Conservation (phyloP, 2,888 invertebrate genomes). For the Drosophila bunnanda region DNA sequence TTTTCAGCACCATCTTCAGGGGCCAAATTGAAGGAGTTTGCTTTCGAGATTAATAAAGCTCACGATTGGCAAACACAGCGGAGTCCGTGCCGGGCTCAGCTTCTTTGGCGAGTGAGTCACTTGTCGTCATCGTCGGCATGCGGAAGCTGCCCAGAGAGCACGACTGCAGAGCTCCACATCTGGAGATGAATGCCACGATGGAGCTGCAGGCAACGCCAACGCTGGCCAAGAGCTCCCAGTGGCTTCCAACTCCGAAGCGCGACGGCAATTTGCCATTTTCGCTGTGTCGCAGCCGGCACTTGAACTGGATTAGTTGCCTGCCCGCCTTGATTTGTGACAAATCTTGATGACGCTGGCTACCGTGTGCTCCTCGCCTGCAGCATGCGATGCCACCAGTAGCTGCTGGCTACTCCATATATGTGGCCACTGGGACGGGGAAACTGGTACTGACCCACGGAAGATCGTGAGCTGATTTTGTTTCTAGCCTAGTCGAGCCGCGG, state of each 20-base stretch:
- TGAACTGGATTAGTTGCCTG: conserved; percentile 79
- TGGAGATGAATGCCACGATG: conserved; percentile 6
- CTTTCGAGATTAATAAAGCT: conserved; percentile 69
- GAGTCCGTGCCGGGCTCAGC: conserved; percentile 51
- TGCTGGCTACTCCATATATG: conserved; percentile 32
- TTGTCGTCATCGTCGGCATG: conserved; percentile 66
- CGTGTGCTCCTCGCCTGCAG: conserved; percentile 62
- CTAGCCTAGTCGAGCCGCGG: background rate
- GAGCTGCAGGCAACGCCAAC: conserved; percentile 51
- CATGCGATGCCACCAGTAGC: conserved; percentile 40
- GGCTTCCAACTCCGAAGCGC: conserved; percentile 37
- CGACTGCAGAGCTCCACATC: conserved; percentile 63
- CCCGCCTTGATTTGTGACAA: conserved; percentile 78
- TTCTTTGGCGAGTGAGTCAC: conserved; percentile 61
- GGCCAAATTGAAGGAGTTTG: conserved; percentile 39
- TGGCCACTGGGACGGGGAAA: conserved; percentile 40
- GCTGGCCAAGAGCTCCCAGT: conserved; percentile 35
- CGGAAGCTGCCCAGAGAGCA: conserved; percentile 69
- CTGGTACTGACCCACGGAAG: conserved; percentile 44
- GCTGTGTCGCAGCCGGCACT: conserved; percentile 55
- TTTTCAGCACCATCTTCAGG: conserved; percentile 30
- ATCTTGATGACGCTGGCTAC: conserved; percentile 76
- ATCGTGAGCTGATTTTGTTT: conserved; percentile 76
- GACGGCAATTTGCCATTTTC: conserved; percentile 51
- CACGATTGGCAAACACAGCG: conserved; percentile 78